These are phyloP conservation scores for Nasonia giraulti DNA, from an alignment of 1,140 invertebrate genomes.

Conservation along the genomic window DNA sequence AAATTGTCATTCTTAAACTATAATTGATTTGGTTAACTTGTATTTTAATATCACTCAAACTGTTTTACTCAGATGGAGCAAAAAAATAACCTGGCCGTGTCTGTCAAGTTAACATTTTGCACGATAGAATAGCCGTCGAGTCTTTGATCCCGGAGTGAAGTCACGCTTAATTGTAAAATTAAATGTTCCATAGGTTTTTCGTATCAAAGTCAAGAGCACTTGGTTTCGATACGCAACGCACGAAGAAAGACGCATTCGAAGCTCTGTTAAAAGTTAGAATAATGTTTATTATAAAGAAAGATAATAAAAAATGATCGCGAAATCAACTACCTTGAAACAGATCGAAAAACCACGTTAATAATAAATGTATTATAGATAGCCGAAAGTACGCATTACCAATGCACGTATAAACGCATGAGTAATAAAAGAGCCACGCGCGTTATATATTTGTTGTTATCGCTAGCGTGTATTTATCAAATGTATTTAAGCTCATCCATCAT, in stretches of 20 bases:
- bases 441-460: constrained; percentile 51
- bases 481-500: constrained; percentile 45
- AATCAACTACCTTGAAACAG: constrained; percentile 16
- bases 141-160: constrained; percentile 51
- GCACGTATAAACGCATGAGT: constrained; percentile 20
- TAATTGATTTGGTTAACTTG: background rate
- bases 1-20: background rate
- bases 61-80: background rate
- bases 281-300: constrained; percentile 16
- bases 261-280: constrained; percentile 5
- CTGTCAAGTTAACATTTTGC: background rate
- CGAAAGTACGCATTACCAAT: constrained; percentile 36
- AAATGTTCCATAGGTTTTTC: constrained; percentile 44
- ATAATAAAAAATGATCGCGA: background rate
- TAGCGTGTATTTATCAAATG: constrained; percentile 49
- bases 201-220: constrained; percentile 2
- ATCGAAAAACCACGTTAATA: constrained; percentile 39
- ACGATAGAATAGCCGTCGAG: constrained; percentile 44
- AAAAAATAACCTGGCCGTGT: constrained; percentile 19
- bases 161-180: constrained; percentile 47
- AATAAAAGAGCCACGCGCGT: constrained; percentile 34
- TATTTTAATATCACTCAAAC: background rate
- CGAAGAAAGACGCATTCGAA: background rate
- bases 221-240: background rate
- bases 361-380: constrained; percentile 50